Evolutionary conservation across 2,888 invertebrate species (phyloP).

Genomic region (Athrips mouffetella): DNA sequence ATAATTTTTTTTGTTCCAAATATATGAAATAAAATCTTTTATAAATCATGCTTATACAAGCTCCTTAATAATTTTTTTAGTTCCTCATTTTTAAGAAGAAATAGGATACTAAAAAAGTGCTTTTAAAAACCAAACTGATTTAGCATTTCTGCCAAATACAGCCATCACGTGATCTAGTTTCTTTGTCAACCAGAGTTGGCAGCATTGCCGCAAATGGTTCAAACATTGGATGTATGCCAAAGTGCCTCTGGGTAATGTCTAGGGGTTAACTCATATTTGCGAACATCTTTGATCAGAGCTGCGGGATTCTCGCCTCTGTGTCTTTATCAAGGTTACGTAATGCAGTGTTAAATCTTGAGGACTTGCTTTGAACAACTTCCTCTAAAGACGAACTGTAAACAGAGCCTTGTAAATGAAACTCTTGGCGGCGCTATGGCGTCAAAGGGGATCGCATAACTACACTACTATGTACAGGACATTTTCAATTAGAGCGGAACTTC

Average conservation of each 20-base stretch:
- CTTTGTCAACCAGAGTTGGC: slow-evolving; percentile 3
- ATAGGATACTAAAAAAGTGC: background rate
- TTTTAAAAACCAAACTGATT: background rate
- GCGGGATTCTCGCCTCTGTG: slow-evolving; percentile 27
- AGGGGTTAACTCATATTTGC: slow-evolving; percentile 40
- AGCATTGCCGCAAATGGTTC: slow-evolving; percentile 36
- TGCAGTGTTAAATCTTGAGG: background rate
- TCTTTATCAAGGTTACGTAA: slow-evolving; percentile 19
- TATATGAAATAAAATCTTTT: too few species aligned
- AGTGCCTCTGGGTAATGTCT: slow-evolving; percentile 37
- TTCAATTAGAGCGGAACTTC: too few species aligned
- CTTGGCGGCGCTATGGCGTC: too few species aligned
- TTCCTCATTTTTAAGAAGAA: too few species aligned
- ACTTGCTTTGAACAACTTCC: background rate
- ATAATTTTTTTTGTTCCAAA: too few species aligned
- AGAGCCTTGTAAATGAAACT: background rate
- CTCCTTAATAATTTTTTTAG: too few species aligned
- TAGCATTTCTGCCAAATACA: background rate
- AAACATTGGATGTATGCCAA: slow-evolving; percentile 53
- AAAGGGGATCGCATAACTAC: too few species aligned
- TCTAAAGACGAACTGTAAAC: background rate
- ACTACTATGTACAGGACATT: too few species aligned
- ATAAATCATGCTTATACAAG: too few species aligned
- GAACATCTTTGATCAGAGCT: slow-evolving; percentile 38
- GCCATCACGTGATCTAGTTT: slow-evolving; percentile 3